These are phyloP conservation scores for Alligator mississippiensis DNA, from an alignment of 2,113 vertebrate species.

Conservation along the genomic window DNA sequence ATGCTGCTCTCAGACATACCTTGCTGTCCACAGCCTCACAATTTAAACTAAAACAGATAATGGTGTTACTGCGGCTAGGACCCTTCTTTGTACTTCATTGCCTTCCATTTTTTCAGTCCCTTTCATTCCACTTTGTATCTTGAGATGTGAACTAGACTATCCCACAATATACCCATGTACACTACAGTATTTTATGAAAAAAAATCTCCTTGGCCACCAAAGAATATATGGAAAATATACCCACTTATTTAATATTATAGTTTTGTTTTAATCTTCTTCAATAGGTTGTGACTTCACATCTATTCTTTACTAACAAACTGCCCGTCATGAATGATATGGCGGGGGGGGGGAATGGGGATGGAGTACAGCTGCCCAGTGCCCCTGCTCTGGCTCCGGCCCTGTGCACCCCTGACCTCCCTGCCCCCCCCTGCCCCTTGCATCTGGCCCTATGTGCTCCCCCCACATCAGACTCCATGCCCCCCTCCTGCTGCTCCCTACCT, in stretches of 20 bases:
- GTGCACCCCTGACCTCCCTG: too few species aligned
- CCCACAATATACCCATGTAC: neutral
- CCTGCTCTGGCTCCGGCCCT: too few species aligned
- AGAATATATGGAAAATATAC: neutral
- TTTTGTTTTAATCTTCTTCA: neutral
- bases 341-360: too few species aligned
- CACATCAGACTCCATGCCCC: too few species aligned
- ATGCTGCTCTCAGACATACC: slow-evolving; percentile 57
- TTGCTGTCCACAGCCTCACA: slow-evolving; percentile 44
- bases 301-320: neutral
- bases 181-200: neutral
- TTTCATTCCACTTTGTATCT: neutral
- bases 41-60: slow-evolving; percentile 58
- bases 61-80: neutral
- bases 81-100: neutral
- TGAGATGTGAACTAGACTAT: neutral
- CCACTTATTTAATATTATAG: neutral
- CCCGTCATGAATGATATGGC: too few species aligned
- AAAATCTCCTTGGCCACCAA: neutral
- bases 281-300: neutral
- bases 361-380: too few species aligned
- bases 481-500: too few species aligned
- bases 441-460: too few species aligned
- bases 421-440: too few species aligned
- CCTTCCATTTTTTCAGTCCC: neutral